Conservation (phyloP, 2,888 invertebrate genomes). For the Labia minor region DNA sequence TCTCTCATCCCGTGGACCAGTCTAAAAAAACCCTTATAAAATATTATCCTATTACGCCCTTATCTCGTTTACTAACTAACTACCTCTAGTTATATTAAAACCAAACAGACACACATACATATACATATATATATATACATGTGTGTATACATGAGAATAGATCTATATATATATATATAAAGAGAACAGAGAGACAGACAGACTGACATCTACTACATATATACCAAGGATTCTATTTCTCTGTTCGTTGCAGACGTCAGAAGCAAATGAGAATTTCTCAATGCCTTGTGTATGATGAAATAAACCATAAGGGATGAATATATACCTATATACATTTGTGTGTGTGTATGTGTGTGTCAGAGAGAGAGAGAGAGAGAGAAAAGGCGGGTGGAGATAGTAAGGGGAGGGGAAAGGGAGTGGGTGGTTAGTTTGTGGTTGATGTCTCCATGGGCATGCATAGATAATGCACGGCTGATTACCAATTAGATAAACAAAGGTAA, state of each 20-base stretch:
- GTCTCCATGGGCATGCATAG: slow-evolving; percentile 5
- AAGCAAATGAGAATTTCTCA: too few species aligned
- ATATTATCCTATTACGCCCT: slow-evolving; percentile 1
- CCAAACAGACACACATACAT: not conserved
- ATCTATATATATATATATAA: not conserved
- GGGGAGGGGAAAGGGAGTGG: not conserved
- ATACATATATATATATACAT: not conserved
- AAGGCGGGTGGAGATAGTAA: too few species aligned
- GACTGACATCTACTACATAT: not conserved
- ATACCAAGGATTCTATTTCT: too few species aligned
- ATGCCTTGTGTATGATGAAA: too few species aligned
- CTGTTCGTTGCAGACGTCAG: too few species aligned
- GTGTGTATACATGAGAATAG: not conserved
- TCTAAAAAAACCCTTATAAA: not conserved
- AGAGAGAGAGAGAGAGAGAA: too few species aligned
- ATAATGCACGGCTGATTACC: not conserved
- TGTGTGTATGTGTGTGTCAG: too few species aligned
- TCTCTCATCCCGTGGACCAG: not conserved
- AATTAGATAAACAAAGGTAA: slow-evolving; percentile 13
- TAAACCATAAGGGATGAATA: too few species aligned
- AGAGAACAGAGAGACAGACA: not conserved
- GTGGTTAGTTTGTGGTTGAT: not conserved
- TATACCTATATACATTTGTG: too few species aligned
- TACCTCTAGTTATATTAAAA: slow-evolving; percentile 13
- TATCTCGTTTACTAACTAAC: slow-evolving; percentile 2